Evolutionary conservation across 2,888 invertebrate genomes (phyloP).

Genomic region (Eristalis intricaria): DNA sequence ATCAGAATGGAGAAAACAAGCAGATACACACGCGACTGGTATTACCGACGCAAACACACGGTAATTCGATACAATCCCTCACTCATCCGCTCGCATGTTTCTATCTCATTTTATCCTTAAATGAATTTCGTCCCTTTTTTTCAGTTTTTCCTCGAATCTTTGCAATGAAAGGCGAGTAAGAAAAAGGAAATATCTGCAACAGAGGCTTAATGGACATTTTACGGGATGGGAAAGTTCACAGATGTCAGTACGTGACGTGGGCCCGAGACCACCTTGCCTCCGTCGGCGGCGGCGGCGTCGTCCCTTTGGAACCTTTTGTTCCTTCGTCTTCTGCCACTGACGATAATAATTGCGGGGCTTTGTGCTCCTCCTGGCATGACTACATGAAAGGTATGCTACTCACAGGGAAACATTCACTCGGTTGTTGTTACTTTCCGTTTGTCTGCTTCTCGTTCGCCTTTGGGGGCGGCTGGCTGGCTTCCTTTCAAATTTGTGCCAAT

Average conservation of each 20-base stretch:
- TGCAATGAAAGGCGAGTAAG: background rate
- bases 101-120: background rate
- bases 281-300: background rate
- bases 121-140: background rate
- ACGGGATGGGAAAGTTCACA: background rate
- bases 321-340: background rate
- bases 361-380: slow-evolving; percentile 47
- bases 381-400: slow-evolving; percentile 14
- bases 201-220: slow-evolving; percentile 29
- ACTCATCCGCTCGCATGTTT: background rate
- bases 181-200: slow-evolving; percentile 20
- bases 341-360: slow-evolving; percentile 31
- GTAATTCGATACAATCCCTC: background rate
- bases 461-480: background rate
- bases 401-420: background rate
- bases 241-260: slow-evolving; percentile 23
- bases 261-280: background rate
- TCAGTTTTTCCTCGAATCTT: background rate
- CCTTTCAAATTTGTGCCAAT: slow-evolving; percentile 52
- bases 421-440: background rate
- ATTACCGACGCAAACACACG: background rate
- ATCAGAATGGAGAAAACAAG: no score
- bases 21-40: no score
- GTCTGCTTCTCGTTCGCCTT: background rate
- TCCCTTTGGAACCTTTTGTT: background rate